Evolutionary conservation across 2,888 invertebrate genomes (phyloP).

Genomic region (Drosophila helvetica): DNA sequence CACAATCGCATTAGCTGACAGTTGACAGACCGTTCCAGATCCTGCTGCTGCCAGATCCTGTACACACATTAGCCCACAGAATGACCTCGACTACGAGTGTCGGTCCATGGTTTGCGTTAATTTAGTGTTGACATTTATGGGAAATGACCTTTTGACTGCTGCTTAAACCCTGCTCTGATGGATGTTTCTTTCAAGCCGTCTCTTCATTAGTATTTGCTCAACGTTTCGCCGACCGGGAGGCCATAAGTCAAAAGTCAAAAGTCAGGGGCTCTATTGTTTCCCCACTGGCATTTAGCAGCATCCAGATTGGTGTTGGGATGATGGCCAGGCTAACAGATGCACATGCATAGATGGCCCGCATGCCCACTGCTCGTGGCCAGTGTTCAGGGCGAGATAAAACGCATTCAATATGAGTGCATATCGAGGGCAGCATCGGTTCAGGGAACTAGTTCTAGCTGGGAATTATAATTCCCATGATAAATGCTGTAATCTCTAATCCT

Average conservation of each 20-base stretch:
- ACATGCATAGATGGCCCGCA: constrained; percentile 29
- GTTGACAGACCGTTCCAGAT: constrained; percentile 48
- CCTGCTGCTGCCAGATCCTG: constrained; percentile 19
- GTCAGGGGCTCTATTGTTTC: constrained; percentile 26
- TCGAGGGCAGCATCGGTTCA: not conserved
- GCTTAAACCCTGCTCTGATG: constrained; percentile 52
- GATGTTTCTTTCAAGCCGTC: constrained; percentile 46
- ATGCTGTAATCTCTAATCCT: no score
- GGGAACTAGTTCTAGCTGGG: not conserved
- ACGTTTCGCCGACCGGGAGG: not conserved
- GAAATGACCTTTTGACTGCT: constrained; percentile 62
- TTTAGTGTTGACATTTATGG: constrained; percentile 75
- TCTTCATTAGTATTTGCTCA: constrained; percentile 5
- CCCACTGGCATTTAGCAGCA: constrained; percentile 20
- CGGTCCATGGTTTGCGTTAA: constrained; percentile 35
- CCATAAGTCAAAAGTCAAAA: constrained; percentile 33
- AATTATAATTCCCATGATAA: not conserved
- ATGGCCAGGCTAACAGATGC: constrained; percentile 18
- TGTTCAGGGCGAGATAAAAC: constrained; percentile 27
- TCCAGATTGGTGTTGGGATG: not conserved
- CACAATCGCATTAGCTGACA: constrained; percentile 67
- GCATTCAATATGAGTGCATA: not conserved
- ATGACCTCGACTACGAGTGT: not conserved
- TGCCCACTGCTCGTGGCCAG: not conserved
- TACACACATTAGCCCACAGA: constrained; percentile 20